Conservation (phyloP, 2,888 invertebrate species). For the Amphiduros pacificus region DNA sequence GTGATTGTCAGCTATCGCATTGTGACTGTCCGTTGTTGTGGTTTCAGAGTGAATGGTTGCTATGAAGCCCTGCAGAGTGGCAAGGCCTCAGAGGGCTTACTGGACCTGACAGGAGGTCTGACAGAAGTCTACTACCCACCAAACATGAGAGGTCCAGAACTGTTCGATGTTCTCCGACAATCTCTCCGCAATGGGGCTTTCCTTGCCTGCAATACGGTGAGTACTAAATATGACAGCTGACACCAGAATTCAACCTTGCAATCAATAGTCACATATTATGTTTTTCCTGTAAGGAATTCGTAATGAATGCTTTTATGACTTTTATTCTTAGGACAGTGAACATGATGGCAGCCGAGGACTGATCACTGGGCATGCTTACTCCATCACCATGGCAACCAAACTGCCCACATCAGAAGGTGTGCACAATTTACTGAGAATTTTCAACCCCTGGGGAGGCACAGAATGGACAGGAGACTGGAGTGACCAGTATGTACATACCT, state of each 20-base stretch:
- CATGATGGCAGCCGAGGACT: conserved; percentile 43
- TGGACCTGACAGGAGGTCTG: conserved; percentile 15
- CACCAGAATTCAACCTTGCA: too few relatives aligned
- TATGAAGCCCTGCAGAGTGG: conserved; percentile 15
- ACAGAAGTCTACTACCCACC: conserved; percentile 40
- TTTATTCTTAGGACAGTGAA: conserved; percentile 16
- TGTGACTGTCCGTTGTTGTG: too few relatives aligned
- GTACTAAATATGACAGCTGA: not conserved
- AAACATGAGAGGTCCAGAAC: conserved; percentile 14
- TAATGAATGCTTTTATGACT: too few relatives aligned
- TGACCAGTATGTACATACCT: conserved; percentile 50
- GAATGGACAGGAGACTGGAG: conserved; percentile 63
- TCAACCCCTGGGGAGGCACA: conserved; percentile 62
- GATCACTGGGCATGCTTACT: conserved; percentile 62
- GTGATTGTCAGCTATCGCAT: too few relatives aligned
- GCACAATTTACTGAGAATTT: conserved; percentile 57
- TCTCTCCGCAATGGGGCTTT: conserved; percentile 13
- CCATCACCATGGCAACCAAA: conserved; percentile 56
- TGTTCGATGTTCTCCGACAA: conserved; percentile 13
- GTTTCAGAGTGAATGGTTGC: conserved; percentile 15
- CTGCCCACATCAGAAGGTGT: conserved; percentile 31
- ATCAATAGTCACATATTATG: too few relatives aligned
- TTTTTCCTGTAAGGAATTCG: too few relatives aligned
- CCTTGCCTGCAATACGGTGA: conserved; percentile 16
- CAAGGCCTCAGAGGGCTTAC: conserved; percentile 11